Conservation (phyloP, 2,113 vertebrate genomes). For the Aspiorhynchus laticeps region DNA sequence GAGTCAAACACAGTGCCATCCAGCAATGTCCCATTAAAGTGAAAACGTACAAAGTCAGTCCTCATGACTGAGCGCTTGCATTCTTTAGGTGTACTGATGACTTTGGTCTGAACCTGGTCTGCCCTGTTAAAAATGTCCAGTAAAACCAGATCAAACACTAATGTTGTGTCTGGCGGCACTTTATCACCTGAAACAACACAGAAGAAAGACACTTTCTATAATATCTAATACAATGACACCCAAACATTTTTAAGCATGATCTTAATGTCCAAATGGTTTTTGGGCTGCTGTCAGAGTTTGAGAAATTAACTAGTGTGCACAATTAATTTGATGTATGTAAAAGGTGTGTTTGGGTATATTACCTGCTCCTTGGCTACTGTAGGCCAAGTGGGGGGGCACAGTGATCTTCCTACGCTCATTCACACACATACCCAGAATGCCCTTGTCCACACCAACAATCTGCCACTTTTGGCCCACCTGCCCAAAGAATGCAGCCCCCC, state of each 20-base stretch:
- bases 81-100: slow-evolving; percentile 71
- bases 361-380: slow-evolving; percentile 92
- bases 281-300: background rate
- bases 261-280: background rate
- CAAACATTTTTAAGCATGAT: background rate
- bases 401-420: slow-evolving; percentile 87
- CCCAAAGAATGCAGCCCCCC: slow-evolving; percentile 81
- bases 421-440: slow-evolving; percentile 93
- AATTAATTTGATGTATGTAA: background rate
- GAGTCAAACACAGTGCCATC: slow-evolving; percentile 85
- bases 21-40: slow-evolving; percentile 90
- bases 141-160: slow-evolving; percentile 88
- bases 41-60: slow-evolving; percentile 89
- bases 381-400: slow-evolving; percentile 90
- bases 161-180: slow-evolving; percentile 88
- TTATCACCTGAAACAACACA: slow-evolving; percentile 77
- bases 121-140: slow-evolving; percentile 89
- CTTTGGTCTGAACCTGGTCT: slow-evolving; percentile 84
- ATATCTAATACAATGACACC: background rate
- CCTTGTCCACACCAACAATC: slow-evolving; percentile 92
- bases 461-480: slow-evolving; percentile 90
- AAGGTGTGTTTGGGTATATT: slow-evolving; percentile 24
- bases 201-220: background rate
- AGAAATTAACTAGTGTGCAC: background rate
- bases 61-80: slow-evolving; percentile 81